Base-by-base conservation (phyloP, 2,888 invertebrate species). In the Lycaena phlaeas region DNA sequence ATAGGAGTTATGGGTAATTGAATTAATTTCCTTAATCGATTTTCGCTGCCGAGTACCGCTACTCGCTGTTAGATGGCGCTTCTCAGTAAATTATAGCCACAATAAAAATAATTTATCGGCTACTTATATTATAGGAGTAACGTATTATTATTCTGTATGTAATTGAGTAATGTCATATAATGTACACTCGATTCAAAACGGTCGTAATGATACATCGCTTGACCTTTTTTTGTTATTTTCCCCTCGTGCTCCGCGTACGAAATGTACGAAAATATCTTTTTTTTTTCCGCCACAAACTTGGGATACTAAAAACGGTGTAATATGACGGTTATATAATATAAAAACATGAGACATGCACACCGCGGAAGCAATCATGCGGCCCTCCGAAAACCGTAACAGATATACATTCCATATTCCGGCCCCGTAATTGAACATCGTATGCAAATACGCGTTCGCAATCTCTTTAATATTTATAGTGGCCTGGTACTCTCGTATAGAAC, bases 361-460 rank as follows among this genome's bases (percentile, higher is more conserved):
- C 53, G 49, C 54, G 57, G 54, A 64, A 66, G 61, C 54, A 59
- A 49, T 57, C 65, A 53, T 36, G 29, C 18, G 36, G 29, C 36
- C 29, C 36, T 51, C 52, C 61, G 63, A 61, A n/a, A 61, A 70
- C 66, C 68, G 63, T 68, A 65, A 54, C 45, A 52, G 48, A 51
- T 53, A 65, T 65, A 64, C 68, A 70, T 73, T 69, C 64, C 67
- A 67, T 73, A 76, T 73, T 73, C 75, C 64, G 59, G 62, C 63
- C 58, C 61, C 64, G 71, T 78, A 79, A 79, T 79, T 76, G 76
- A 77, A 75, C 75, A 73, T 68, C 68, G 67, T 70, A 77, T 76
- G 77, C 68, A 75, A 76, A 77, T 69, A 67, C 66, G 66, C 65
- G 72, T 61, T 58, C 60, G 64, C 67, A 65, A 62, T 68, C 73